A percentile compares a stretch with the other conserved stretches of the same genome.
phyloP scores from a whole-genome alignment of 2,113 vertebrate genomes.

The Cranoglanis bouderius region DNA sequence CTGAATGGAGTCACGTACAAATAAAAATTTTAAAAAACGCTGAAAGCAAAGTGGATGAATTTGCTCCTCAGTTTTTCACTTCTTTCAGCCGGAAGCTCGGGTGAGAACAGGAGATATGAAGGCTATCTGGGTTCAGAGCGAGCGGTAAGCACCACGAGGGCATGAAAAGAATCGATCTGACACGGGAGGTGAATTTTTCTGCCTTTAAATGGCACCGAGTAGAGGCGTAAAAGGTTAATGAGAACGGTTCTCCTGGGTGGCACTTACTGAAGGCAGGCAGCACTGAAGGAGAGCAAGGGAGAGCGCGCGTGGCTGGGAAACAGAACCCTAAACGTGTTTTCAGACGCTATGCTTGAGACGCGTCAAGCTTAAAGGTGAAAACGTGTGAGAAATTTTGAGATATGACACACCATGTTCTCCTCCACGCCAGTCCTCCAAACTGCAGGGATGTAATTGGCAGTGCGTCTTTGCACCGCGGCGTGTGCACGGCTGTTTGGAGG shows the following conservation, averaged over 20 bases:
- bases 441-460: slow-evolving; percentile 42
- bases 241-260: slow-evolving; percentile 65
- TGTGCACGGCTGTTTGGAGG: slow-evolving; percentile 4
- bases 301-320: not conserved
- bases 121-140: slow-evolving; percentile 43
- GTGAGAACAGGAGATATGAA: slow-evolving; percentile 21
- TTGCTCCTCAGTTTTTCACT: slow-evolving; percentile 3
- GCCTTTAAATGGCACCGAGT: slow-evolving; percentile 53
- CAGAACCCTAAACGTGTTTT: slow-evolving; percentile 16
- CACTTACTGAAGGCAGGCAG: slow-evolving; percentile 55
- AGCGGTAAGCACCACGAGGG: slow-evolving; percentile 55
- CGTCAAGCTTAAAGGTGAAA: slow-evolving; percentile 30
- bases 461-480: not conserved
- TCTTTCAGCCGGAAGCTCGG: not conserved
- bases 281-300: slow-evolving; percentile 33
- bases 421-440: slow-evolving; percentile 21
- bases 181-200: slow-evolving; percentile 50
- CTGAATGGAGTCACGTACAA: slow-evolving; percentile 20
- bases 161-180: slow-evolving; percentile 55
- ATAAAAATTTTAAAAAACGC: slow-evolving; percentile 15
- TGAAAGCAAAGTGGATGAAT: slow-evolving; percentile 17
- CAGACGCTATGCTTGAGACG: slow-evolving; percentile 9
- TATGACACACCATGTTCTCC: slow-evolving; percentile 13
- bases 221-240: slow-evolving; percentile 71
- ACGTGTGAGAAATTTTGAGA: slow-evolving; percentile 27